These are phyloP conservation scores for Cyanistes caeruleus DNA, from an alignment of 2,113 vertebrate species.

Conservation along the genomic window DNA sequence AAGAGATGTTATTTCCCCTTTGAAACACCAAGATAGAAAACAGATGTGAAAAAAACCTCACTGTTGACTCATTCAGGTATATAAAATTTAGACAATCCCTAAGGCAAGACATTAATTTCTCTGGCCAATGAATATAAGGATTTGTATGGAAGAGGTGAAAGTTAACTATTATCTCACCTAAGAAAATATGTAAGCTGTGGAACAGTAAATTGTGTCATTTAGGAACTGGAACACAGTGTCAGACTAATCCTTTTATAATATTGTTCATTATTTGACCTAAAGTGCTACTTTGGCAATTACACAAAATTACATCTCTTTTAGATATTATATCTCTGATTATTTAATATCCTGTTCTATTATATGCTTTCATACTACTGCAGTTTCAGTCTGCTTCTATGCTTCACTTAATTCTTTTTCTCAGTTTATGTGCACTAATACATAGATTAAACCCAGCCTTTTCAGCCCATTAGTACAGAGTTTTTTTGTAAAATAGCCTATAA, in stretches of 20 bases:
- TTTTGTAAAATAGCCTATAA: neutral
- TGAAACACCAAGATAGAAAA: neutral
- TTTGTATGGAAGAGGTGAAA: slow-evolving; percentile 6
- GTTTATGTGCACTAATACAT: neutral
- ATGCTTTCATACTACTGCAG: neutral
- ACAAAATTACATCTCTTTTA: neutral
- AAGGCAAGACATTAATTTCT: neutral
- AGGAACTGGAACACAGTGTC: slow-evolving; percentile 13
- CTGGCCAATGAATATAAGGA: neutral
- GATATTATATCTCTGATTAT: neutral
- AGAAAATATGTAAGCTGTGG: slow-evolving; percentile 7
- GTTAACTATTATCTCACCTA: slow-evolving; percentile 11
- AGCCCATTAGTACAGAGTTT: neutral
- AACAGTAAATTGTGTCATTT: neutral
- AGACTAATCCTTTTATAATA: neutral
- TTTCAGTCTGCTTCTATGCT: neutral
- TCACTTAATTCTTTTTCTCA: neutral
- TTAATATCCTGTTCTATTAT: slow-evolving; percentile 2
- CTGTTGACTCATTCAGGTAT: neutral
- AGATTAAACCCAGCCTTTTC: neutral
- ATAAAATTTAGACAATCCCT: neutral
- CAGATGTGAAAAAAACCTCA: neutral
- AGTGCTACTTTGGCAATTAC: neutral
- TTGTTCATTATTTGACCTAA: neutral
- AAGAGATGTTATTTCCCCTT: neutral